Conservation (phyloP, 2,888 invertebrate species). For the Microctonus hyperodae region DNA sequence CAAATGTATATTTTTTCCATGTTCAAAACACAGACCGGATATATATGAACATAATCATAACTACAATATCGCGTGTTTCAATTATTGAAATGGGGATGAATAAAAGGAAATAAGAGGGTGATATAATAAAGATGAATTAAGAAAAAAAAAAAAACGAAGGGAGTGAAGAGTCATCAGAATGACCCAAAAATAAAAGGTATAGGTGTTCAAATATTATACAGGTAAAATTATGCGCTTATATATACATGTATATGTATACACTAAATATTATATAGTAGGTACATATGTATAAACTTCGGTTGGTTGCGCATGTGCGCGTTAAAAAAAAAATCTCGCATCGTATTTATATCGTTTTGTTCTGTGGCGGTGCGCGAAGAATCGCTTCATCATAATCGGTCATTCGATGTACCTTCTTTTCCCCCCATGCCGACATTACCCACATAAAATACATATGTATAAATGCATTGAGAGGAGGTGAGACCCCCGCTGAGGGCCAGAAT, state of each 20-base stretch:
- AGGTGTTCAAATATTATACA: too few species aligned
- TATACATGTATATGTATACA: too few species aligned
- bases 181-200: too few species aligned
- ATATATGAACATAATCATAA: constrained; percentile 39
- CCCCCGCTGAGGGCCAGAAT: constrained; percentile 37
- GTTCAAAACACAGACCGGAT: not conserved
- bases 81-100: constrained; percentile 47
- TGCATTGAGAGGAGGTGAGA: constrained; percentile 42
- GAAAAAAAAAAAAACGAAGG: constrained; percentile 13
- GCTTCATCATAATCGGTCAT: constrained; percentile 64
- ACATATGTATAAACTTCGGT: too few species aligned
- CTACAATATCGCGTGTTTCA: constrained; percentile 61
- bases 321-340: not conserved
- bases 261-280: too few species aligned
- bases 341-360: constrained; percentile 45
- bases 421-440: constrained; percentile 21
- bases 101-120: not conserved
- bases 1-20: not conserved
- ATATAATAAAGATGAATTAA: not conserved
- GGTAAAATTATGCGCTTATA: too few species aligned
- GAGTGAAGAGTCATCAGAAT: constrained; percentile 27
- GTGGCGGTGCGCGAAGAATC: constrained; percentile 49
- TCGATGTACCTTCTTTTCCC: constrained; percentile 47
- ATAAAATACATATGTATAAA: not conserved
- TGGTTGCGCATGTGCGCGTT: constrained; percentile 11